Evolutionary conservation across 2,113 vertebrate species (phyloP).

Genomic region (Agapornis roseicollis): DNA sequence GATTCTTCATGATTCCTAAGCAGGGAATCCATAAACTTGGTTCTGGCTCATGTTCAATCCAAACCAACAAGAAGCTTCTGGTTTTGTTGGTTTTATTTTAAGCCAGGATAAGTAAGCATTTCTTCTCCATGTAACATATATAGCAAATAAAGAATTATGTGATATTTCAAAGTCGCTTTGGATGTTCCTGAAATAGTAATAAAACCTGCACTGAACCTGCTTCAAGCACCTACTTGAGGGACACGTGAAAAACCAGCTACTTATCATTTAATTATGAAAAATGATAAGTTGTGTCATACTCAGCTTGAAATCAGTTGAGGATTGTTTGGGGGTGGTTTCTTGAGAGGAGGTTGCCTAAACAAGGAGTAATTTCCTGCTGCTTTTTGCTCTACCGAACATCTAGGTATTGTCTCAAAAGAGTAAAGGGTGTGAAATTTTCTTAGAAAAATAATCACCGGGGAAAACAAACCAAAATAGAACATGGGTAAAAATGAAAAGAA

Average conservation of each 20-base stretch:
- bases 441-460: neutral
- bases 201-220: neutral
- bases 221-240: neutral
- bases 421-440: neutral
- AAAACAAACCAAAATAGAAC: neutral
- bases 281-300: neutral
- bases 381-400: neutral
- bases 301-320: neutral
- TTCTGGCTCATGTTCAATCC: neutral
- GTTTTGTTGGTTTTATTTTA: neutral
- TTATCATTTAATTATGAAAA: slow-evolving; percentile 8
- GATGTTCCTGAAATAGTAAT: neutral
- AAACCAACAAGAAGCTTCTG: neutral
- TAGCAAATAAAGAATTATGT: neutral
- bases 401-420: neutral
- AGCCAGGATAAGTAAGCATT: neutral
- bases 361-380: neutral
- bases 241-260: neutral
- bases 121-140: neutral
- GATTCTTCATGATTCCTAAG: neutral
- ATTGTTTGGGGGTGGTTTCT: neutral
- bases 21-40: neutral
- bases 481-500: neutral
- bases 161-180: neutral
- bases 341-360: neutral